A percentile compares a stretch with the other conserved stretches of the same genome.
Evolutionary conservation across 2,113 vertebrate species (phyloP).

Genomic region (Bambusicola thoracicus): DNA sequence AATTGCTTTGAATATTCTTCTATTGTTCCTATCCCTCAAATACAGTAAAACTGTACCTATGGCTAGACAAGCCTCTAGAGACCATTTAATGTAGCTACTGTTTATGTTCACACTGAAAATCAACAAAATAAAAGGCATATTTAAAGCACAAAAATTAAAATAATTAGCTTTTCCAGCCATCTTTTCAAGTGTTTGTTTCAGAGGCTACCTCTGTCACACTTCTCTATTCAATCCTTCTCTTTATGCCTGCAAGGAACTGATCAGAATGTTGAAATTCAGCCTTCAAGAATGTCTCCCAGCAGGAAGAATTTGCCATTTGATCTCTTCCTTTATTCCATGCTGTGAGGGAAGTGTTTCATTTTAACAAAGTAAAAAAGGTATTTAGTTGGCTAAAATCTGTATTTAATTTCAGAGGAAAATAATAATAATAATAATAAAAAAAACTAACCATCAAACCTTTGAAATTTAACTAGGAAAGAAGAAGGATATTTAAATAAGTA

Average conservation of each 20-base stretch:
- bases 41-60: neutral
- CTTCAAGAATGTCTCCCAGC: constrained; percentile 22
- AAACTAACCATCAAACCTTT: neutral
- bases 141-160: neutral
- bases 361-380: neutral
- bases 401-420: neutral
- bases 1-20: neutral
- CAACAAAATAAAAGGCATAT: neutral
- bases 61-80: neutral
- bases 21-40: neutral
- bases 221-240: neutral
- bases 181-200: constrained; percentile 13
- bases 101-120: neutral
- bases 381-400: neutral
- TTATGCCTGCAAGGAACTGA: neutral
- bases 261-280: constrained; percentile 29
- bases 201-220: neutral
- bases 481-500: neutral
- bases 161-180: neutral
- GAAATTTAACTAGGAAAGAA: neutral
- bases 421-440: no score
- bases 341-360: constrained; percentile 18
- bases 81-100: neutral
- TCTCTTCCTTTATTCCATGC: constrained; percentile 21
- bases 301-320: constrained; percentile 34